Evolutionary conservation across 1,140 invertebrate species (phyloP).

Genomic region (honey bee (Apis mellifera)): DNA sequence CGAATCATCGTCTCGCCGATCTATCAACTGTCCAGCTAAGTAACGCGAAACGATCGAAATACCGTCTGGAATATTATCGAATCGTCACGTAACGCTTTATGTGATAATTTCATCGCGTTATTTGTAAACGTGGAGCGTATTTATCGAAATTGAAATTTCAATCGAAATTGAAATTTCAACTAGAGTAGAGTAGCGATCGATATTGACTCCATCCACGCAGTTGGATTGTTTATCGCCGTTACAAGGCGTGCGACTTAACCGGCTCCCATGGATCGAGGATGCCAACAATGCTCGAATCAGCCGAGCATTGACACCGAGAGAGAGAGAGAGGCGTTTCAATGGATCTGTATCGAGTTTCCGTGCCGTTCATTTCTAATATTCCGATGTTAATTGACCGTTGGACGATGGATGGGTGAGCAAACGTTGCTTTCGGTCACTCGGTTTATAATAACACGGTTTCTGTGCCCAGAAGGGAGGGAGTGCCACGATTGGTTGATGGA

Average conservation of each 20-base stretch:
- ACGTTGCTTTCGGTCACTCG: neutral
- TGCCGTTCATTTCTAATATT: neutral
- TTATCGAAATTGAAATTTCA: no score
- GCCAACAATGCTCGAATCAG: slow-evolving; percentile 13
- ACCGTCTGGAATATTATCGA: no score
- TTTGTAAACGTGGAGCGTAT: no score
- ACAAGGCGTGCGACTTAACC: slow-evolving; percentile 34
- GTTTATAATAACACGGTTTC: neutral
- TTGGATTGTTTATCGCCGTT: neutral
- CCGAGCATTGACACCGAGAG: neutral
- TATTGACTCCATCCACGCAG: slow-evolving; percentile 42
- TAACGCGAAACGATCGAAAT: no score
- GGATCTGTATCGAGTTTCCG: neutral
- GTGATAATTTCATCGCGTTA: no score
- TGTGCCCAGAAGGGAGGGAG: neutral
- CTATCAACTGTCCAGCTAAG: no score
- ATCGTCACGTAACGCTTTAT: no score
- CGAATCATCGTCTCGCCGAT: no score
- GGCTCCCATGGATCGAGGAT: slow-evolving; percentile 19
- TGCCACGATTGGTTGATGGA: neutral
- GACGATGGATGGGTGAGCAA: neutral
- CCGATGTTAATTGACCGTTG: neutral
- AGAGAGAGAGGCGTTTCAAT: neutral
- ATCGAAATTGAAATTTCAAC: no score
- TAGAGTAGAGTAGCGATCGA: neutral